Evolutionary conservation across 2,888 invertebrate genomes (phyloP).

Genomic region (Apantesis nais): DNA sequence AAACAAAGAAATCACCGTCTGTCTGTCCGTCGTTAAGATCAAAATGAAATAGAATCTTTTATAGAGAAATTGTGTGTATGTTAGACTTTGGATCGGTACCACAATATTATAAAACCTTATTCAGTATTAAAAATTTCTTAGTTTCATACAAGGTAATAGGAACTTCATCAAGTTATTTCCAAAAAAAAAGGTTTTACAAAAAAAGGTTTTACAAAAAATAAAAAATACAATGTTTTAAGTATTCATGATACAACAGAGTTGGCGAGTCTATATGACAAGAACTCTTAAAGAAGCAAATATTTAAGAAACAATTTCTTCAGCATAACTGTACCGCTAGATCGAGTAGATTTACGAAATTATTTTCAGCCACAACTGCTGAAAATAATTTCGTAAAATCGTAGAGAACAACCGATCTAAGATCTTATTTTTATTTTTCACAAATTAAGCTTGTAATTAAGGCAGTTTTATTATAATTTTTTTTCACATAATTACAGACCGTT

Average conservation of each 20-base stretch:
- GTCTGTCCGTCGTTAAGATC: too few relatives aligned
- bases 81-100: too few relatives aligned
- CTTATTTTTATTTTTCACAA: background rate
- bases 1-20: background rate
- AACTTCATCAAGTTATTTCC: background rate
- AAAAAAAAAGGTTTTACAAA: background rate
- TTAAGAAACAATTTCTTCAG: background rate
- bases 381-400: background rate
- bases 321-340: background rate
- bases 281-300: background rate
- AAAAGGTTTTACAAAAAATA: too few relatives aligned
- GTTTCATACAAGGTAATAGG: too few relatives aligned
- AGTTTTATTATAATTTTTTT: background rate
- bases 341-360: background rate
- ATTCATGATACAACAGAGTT: background rate
- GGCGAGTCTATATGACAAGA: background rate
- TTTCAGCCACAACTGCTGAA: background rate
- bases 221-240: background rate
- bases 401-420: background rate
- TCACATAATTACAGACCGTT: background rate
- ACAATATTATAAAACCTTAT: too few relatives aligned
- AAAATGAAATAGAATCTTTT: too few relatives aligned
- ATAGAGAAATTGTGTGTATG: background rate
- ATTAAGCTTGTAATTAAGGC: background rate
- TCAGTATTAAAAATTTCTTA: too few relatives aligned